These are phyloP conservation scores for Callimico goeldii DNA, from an alignment of 2,797 vertebrate genomes.

Conservation along the genomic window DNA sequence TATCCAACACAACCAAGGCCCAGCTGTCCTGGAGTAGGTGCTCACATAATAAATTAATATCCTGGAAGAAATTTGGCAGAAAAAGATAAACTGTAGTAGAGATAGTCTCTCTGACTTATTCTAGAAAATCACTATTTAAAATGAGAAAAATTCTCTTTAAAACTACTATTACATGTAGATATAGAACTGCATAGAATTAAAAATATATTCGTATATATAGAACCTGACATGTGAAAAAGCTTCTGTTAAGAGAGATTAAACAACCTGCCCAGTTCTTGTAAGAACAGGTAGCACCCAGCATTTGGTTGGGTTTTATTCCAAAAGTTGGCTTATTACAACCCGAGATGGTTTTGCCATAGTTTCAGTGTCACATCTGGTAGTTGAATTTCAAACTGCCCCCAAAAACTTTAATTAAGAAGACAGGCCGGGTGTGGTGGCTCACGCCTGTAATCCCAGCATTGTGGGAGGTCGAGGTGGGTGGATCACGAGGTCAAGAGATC, in stretches of 20 bases:
- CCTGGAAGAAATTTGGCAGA: background rate
- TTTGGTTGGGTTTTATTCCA: background rate
- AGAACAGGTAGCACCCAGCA: background rate
- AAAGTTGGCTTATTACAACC: background rate
- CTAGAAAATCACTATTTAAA: background rate
- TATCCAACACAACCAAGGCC: background rate
- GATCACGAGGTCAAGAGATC: too few species aligned
- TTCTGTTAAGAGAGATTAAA: background rate
- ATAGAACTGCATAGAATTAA: background rate
- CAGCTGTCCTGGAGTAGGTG: rapidly evolving
- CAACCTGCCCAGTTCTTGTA: background rate
- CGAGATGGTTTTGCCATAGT: background rate
- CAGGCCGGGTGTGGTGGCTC: too few species aligned
- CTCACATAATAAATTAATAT: background rate
- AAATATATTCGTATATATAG: background rate
- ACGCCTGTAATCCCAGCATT: too few species aligned
- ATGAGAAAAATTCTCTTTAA: background rate
- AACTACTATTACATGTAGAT: background rate
- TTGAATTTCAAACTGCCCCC: background rate
- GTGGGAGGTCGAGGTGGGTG: too few species aligned
- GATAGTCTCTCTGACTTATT: background rate
- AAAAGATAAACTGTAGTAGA: background rate
- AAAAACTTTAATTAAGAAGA: background rate
- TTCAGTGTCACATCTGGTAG: background rate
- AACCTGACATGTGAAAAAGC: background rate